Conservation (phyloP, 2,797 vertebrate genomes). For the Apogon hyalosoma region DNA sequence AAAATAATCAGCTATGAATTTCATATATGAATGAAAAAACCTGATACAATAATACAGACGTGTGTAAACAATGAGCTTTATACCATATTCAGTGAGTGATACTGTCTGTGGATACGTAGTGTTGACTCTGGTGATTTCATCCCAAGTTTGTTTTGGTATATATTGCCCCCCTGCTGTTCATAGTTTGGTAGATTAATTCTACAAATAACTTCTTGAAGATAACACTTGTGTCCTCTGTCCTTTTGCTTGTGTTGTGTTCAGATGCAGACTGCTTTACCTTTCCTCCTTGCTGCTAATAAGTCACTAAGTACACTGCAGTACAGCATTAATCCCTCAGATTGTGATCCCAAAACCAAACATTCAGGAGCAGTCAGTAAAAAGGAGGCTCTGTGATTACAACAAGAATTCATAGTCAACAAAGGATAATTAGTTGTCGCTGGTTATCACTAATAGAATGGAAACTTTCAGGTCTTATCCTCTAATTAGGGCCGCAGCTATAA, state of each 20-base stretch:
- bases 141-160: no score
- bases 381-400: slow-evolving; percentile 5
- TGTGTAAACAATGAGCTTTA: no score
- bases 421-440: slow-evolving; percentile 3
- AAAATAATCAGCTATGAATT: no score
- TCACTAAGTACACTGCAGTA: slow-evolving; percentile 3
- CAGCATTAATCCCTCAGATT: slow-evolving; percentile 3
- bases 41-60: no score
- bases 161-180: no score
- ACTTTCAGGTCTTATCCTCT: slow-evolving; percentile 1
- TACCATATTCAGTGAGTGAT: no score
- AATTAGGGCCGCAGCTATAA: slow-evolving; percentile 3
- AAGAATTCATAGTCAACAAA: slow-evolving; percentile 7
- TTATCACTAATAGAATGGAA: slow-evolving; percentile 12
- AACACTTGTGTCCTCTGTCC: no score
- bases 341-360: slow-evolving; percentile 23
- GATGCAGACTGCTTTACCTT: neutral
- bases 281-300: neutral
- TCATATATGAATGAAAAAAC: no score
- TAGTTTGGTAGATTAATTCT: no score
- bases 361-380: neutral
- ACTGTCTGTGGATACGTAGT: no score
- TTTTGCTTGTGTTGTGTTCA: slow-evolving; percentile 1
- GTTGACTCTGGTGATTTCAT: no score
- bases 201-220: no score